Base-by-base conservation (phyloP, 2,888 invertebrate genomes). In the Teinopalpus imperialis region DNA sequence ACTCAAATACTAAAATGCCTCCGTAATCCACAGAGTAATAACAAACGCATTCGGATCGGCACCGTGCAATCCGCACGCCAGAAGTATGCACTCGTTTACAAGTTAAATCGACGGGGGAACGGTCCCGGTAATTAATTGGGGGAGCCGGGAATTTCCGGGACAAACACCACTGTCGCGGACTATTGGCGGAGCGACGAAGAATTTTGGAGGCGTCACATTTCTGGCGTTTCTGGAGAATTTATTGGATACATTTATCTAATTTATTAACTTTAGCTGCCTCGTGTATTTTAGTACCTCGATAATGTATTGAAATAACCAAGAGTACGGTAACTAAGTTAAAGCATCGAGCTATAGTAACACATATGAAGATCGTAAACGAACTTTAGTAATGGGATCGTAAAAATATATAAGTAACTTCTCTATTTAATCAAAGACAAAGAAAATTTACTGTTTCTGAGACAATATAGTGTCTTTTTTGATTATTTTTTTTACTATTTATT, bases 51-150 rank as follows among this genome's bases (percentile, higher is more conserved):
- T 42, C 32, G 44, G 39, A 48, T 48, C 48, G 39, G 31, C 39
- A 44, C 54, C 34, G 49, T 52, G 53, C 56, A 48, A 51, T 53
- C 52, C 53, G 48, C 39, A 43, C 20, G 18, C 47, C 49, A 49
- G 44, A 51, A 58, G 60, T 53, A 51, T 55, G 68, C 69, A 74
- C 74, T 78, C 74, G 80, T 79, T 81, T 78, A 78, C 80, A 75
- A 81, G 78, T 81, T 77, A 75, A 80, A 81, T 81, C 79, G 81
- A 65, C 67, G 74, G 66, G 52, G 67, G 57, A 56, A 54, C 56
- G 50, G 69, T 49, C 66, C 54, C 59, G 69, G 71, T 74, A 81
- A 82, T 81, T 82, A 81, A 81, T 81, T 79, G 78, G 69, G 63
- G 57, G 54, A 55, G 57, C 48, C 59, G 63, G 60, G 61, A 61